Evolutionary conservation across 1,140 invertebrate species (phyloP).

Genomic region (Macrobrachium nipponense): DNA sequence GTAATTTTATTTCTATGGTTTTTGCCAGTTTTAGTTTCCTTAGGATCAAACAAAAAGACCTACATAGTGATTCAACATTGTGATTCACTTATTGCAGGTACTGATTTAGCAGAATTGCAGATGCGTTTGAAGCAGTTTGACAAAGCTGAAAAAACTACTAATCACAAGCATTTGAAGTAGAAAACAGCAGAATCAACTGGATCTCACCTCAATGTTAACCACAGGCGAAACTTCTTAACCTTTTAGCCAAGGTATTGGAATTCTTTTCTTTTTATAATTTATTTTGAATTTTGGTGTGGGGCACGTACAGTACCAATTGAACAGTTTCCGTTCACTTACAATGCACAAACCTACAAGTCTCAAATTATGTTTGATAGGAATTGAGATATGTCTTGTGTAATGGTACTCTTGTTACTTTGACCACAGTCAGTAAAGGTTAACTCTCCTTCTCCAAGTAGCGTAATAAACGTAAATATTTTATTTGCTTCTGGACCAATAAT

Average conservation of each 20-base stretch:
- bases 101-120: slow-evolving; percentile 88
- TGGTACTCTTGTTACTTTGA: too few species aligned
- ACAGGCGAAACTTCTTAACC: slow-evolving; percentile 64
- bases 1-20: not conserved
- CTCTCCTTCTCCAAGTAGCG: too few species aligned
- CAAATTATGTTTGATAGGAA: too few species aligned
- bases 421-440: too few species aligned
- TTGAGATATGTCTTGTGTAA: too few species aligned
- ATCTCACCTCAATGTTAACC: slow-evolving; percentile 61
- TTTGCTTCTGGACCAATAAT: too few species aligned
- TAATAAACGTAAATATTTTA: too few species aligned
- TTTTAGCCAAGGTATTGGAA: slow-evolving; percentile 62
- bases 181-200: slow-evolving; percentile 41
- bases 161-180: slow-evolving; percentile 70
- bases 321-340: too few species aligned
- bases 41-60: not conserved
- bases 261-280: not conserved
- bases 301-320: not conserved
- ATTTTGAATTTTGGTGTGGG: not conserved
- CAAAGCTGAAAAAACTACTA: slow-evolving; percentile 83
- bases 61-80: not conserved
- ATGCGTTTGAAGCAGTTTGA: slow-evolving; percentile 89
- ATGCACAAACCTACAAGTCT: too few species aligned
- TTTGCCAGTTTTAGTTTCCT: too few species aligned
- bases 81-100: slow-evolving; percentile 68